phyloP scores from a whole-genome alignment of 2,888 invertebrate genomes.

The Caenorhabditis imperialis region DNA sequence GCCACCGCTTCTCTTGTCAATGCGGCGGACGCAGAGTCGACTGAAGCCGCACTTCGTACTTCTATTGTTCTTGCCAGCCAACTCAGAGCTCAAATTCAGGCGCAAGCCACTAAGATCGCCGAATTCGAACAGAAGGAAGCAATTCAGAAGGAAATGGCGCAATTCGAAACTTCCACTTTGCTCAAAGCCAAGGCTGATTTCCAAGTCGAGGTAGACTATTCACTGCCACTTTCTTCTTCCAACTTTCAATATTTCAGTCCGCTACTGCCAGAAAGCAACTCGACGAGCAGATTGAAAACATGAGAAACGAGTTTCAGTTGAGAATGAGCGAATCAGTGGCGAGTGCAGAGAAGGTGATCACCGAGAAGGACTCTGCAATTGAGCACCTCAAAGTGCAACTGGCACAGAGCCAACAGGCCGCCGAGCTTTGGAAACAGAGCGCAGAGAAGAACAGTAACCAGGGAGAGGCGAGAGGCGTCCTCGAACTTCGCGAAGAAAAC shows the following conservation, averaged over 20 bases:
- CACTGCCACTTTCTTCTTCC: not conserved
- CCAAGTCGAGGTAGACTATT: not conserved
- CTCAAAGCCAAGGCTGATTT: constrained; percentile 4
- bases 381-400: constrained; percentile 38
- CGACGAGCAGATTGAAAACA: constrained; percentile 16
- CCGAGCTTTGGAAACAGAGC: constrained; percentile 39
- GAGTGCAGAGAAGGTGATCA: constrained; percentile 11
- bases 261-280: not conserved
- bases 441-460: constrained; percentile 38
- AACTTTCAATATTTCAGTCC: constrained; percentile 3
- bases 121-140: constrained; percentile 14
- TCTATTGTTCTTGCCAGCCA: constrained; percentile 26
- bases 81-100: constrained; percentile 30
- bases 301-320: constrained; percentile 20
- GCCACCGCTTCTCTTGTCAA: constrained; percentile 30
- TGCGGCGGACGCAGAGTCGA: constrained; percentile 24
- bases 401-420: constrained; percentile 36
- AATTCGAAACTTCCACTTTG: constrained; percentile 4
- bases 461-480: constrained; percentile 20
- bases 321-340: constrained; percentile 24
- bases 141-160: constrained; percentile 2
- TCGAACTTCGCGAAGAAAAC: constrained; percentile 43
- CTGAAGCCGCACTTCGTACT: constrained; percentile 21
- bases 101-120: constrained; percentile 27
- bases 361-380: constrained; percentile 24